Evolutionary conservation across 2,888 invertebrate genomes (phyloP).

Genomic region (Erpobdella octoculata): DNA sequence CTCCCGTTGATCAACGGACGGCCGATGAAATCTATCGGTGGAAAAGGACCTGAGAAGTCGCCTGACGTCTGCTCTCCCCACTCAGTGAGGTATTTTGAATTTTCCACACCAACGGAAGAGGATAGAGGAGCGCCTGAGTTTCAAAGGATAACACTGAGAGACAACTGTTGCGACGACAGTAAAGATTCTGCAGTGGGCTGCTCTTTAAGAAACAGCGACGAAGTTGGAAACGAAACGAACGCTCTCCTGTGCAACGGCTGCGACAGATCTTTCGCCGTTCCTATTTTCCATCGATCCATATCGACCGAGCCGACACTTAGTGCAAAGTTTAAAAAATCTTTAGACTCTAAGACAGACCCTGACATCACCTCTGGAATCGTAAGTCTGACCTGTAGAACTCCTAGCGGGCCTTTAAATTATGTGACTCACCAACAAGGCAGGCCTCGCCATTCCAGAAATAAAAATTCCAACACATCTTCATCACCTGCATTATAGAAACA

Average conservation of each 20-base stretch:
- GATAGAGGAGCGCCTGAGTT: neutral
- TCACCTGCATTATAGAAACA: conserved; percentile 16
- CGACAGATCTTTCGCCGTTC: neutral
- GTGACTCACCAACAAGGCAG: neutral
- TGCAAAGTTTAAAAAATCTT: neutral
- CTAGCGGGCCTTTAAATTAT: neutral
- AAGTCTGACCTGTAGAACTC: neutral
- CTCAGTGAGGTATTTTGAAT: neutral
- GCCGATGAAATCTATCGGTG: neutral
- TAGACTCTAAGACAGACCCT: neutral
- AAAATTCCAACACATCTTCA: neutral
- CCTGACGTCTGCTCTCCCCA: conserved; percentile 14
- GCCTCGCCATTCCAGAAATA: conserved; percentile 7
- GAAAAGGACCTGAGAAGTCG: neutral
- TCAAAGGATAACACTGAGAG: neutral
- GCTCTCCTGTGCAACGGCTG: conserved; percentile 16
- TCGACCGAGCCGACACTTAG: neutral
- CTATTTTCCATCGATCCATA: neutral
- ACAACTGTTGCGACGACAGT: neutral
- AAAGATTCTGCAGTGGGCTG: neutral
- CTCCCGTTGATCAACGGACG: neutral
- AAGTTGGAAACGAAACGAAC: conserved; percentile 5
- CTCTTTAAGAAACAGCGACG: neutral
- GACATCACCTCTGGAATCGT: neutral
- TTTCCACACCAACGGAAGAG: neutral